Conservation (phyloP, 2,888 invertebrate species). For the Dysmachus trigonus region DNA sequence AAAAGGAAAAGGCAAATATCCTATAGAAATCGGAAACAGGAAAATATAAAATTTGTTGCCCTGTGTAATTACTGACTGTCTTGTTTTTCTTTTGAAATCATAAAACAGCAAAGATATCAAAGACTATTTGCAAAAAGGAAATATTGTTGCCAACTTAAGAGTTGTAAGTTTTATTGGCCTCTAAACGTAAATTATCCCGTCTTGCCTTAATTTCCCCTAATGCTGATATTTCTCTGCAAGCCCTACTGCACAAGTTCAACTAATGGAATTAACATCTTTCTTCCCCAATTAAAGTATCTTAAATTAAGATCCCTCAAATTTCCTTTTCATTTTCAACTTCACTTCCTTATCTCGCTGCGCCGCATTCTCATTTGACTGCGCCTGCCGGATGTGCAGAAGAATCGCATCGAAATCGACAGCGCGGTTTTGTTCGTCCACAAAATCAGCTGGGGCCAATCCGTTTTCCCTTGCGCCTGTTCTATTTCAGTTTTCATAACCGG, state of each 20-base stretch:
- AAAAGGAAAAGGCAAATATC: no score
- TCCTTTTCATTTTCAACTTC: background rate
- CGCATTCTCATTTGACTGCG: background rate
- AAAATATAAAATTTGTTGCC: no score
- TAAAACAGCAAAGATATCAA: no score
- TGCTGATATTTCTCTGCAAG: background rate
- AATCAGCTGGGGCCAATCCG: background rate
- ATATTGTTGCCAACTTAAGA: no score
- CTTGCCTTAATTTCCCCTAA: background rate
- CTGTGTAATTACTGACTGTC: no score
- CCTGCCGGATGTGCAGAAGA: background rate
- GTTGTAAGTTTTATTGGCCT: no score
- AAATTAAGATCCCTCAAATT: background rate
- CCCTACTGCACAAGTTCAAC: background rate
- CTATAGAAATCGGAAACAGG: no score
- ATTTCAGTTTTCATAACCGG: conserved; percentile 35
- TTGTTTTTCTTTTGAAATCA: no score
- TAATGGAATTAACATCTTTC: background rate
- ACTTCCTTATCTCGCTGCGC: background rate
- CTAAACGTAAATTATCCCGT: no score
- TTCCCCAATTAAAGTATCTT: background rate
- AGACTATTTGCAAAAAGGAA: no score
- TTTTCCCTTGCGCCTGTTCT: background rate
- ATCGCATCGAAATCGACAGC: background rate
- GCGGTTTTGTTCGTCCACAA: background rate